Evolutionary conservation across 1,140 invertebrate species (phyloP).

Genomic region (Bathynomus jamesi): DNA sequence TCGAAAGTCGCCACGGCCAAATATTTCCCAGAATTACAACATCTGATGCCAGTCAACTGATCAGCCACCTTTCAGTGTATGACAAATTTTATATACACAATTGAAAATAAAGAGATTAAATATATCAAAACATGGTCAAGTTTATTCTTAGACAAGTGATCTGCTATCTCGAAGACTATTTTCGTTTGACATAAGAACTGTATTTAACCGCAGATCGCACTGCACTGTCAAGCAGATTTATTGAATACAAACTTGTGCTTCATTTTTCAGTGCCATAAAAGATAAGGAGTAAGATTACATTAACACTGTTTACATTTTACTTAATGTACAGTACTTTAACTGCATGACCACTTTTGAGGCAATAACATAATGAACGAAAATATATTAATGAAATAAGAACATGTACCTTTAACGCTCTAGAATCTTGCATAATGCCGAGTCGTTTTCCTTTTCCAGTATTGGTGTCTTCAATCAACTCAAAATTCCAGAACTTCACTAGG

Average conservation of each 20-base stretch:
- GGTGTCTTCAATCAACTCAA: constrained; percentile 67
- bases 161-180: neutral
- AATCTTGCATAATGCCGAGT: constrained; percentile 26
- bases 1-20: constrained; percentile 12
- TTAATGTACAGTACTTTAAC: too few relatives aligned
- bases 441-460: constrained; percentile 37
- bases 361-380: too few relatives aligned
- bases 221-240: neutral
- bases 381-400: neutral
- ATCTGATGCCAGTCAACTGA: constrained; percentile 9
- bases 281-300: too few relatives aligned
- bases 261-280: too few relatives aligned
- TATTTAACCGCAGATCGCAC: neutral
- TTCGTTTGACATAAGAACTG: neutral
- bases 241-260: neutral
- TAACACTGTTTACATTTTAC: too few relatives aligned
- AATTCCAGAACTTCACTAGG: constrained; percentile 89
- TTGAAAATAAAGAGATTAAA: neutral
- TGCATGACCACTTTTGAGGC: too few relatives aligned
- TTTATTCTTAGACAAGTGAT: neutral
- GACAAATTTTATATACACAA: neutral
- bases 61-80: neutral
- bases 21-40: constrained; percentile 3
- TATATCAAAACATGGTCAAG: constrained; percentile 4
- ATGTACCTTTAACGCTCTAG: constrained; percentile 23